Evolutionary conservation across 2,888 invertebrate genomes (phyloP), one percentile per base, ranked within the genome.

Genomic region (Agriopis leucophaearia): DNA sequence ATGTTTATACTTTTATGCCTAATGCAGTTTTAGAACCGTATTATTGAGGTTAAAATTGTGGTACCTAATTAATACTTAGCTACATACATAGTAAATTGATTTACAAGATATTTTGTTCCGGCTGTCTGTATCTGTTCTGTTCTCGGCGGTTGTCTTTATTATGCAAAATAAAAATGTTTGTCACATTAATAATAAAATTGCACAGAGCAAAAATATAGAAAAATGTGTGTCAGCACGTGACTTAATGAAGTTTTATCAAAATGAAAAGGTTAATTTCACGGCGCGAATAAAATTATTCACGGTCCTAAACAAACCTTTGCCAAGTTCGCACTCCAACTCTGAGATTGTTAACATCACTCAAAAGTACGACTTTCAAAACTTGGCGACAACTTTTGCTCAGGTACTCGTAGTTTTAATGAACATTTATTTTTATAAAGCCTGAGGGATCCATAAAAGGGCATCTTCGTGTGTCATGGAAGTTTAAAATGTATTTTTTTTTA

Each of bases 251-350:
- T 59, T 59, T 50, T 59, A 40, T 40, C 50, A 48, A 59, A 59
- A 59, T 59, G 50, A 59, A 59, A 59, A 59, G 50, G 59, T 59
- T 59, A 59, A 59, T 59, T 59, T 18, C 59, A 50, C 42, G 59
- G 59, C 40, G 50, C n/a, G 40, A 48, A 50, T 50, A 59, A 59
- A 59, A 59, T 59, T 59, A 59, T 59, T 59, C 50, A 13, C 50
- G 9, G 59, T 42, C 59, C 59, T 59, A 59, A 59, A 59, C 59
- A 59, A 55, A 57, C 64, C 35, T 12, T 42, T 1, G 12, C 9
- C 35, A 51, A 47, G 16, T 55, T 36, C 47, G 12, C 45, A 15
- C 36, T 9, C 27, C 4, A n/a, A 35, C 8, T n/a, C 4, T 8
- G 10, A 36, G 51, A 42, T 50, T 57, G 50, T 59, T 51, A 51